A percentile compares a stretch with the other conserved stretches of the same genome.
Conservation (phyloP, 2,888 invertebrate species). For the Nomada fabriciana region DNA sequence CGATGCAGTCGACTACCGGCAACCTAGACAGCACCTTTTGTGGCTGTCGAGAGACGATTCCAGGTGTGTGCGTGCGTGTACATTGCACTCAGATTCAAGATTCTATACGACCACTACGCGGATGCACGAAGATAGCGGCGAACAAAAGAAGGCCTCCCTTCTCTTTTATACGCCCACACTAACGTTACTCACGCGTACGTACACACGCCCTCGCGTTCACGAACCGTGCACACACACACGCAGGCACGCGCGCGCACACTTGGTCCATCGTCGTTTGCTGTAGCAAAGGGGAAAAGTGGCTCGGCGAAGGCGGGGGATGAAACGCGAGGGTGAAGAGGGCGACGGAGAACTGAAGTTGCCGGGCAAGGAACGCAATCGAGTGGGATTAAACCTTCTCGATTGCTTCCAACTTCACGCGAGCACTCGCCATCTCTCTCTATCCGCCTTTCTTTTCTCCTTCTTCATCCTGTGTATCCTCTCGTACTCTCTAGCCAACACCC, state of each 20-base stretch:
- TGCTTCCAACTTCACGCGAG: constrained; percentile 82
- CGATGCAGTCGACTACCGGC: constrained; percentile 7
- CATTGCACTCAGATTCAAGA: constrained; percentile 66
- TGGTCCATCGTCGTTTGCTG: constrained; percentile 59
- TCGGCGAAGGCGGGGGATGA: constrained; percentile 63
- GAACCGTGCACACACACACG: constrained; percentile 9
- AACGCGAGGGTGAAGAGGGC: constrained; percentile 73
- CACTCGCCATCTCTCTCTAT: constrained; percentile 53
- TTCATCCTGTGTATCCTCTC: constrained; percentile 34
- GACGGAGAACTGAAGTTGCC: constrained; percentile 73
- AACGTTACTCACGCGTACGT: too few species aligned
- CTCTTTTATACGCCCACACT: constrained; percentile 53
- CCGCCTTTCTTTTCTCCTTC: constrained; percentile 30
- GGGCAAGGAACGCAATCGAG: constrained; percentile 82
- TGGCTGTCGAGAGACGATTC: constrained; percentile 60
- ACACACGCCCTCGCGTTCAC: background rate
- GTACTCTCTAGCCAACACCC: constrained; percentile 35
- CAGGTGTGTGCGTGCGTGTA: constrained; percentile 49
- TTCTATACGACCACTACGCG: constrained; percentile 66
- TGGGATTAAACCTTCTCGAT: constrained; percentile 83
- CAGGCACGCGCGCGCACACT: constrained; percentile 4
- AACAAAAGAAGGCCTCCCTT: constrained; percentile 71
- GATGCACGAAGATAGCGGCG: constrained; percentile 70
- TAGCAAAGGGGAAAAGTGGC: constrained; percentile 74
- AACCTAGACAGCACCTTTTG: constrained; percentile 64